A percentile compares a stretch with the other conserved stretches of the same genome.
Evolutionary conservation across 37 sponge, comb jelly and placozoan genomes (phyloP).

Genomic region (Haliclona indistincta): DNA sequence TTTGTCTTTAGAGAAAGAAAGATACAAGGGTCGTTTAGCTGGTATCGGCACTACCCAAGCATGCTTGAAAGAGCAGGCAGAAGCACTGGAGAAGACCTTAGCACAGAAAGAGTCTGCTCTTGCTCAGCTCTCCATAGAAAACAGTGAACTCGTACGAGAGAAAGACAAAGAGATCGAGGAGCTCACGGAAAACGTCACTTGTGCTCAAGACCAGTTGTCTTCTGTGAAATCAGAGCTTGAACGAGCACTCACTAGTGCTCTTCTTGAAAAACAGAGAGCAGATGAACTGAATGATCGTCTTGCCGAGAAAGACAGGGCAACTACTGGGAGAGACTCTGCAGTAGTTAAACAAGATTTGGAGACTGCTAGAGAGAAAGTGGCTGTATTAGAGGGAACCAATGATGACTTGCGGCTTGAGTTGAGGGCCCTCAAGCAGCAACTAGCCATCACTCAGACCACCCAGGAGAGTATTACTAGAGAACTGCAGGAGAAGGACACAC

Average conservation of each 20-base stretch:
- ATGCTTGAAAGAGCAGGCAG: constrained; percentile 57
- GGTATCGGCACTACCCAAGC: constrained; percentile 60
- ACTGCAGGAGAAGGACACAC: constrained; percentile 34
- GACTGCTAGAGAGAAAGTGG: constrained; percentile 1
- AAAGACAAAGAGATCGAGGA: constrained; percentile 63
- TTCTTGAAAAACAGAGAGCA: constrained; percentile 18
- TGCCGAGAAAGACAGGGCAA: background rate
- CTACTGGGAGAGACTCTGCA: background rate
- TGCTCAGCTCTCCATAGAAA: constrained; percentile 34
- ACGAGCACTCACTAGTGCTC: background rate
- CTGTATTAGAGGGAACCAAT: constrained; percentile 3
- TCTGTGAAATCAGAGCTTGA: constrained; percentile 17
- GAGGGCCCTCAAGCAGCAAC: constrained; percentile 30
- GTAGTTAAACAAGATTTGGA: background rate
- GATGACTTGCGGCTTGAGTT: constrained; percentile 30
- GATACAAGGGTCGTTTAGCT: constrained; percentile 54
- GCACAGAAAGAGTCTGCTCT: constrained; percentile 62
- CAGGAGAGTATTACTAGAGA: constrained; percentile 37
- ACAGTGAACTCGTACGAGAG: constrained; percentile 8
- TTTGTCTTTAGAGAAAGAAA: constrained; percentile 59
- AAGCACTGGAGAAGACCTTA: constrained; percentile 49
- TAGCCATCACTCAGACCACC: constrained; percentile 14
- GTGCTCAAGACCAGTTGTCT: constrained; percentile 10
- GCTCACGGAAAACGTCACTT: background rate
- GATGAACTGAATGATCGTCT: constrained; percentile 8